A percentile compares a stretch with the other conserved stretches of the same genome.
Conservation (phyloP, 2,113 vertebrate genomes). For the Mystacornis crossleyi region DNA sequence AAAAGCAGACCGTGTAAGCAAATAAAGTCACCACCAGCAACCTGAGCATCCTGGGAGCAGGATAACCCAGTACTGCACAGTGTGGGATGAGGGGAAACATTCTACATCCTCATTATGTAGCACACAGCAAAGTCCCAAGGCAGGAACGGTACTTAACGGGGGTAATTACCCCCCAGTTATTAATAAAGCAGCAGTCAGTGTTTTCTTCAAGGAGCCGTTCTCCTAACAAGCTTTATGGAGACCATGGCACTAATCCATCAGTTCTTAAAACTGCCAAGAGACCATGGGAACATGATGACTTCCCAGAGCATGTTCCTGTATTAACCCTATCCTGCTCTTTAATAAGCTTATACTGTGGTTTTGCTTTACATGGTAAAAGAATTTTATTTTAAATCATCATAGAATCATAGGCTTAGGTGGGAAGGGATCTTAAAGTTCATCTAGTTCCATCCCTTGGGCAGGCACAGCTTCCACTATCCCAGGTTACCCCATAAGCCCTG, state of each 20-base stretch:
- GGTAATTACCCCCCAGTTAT: neutral
- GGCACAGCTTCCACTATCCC: neutral
- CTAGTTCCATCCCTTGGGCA: neutral
- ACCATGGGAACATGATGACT: neutral
- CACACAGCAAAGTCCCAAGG: accelerated
- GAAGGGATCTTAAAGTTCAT: neutral
- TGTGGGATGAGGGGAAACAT: neutral
- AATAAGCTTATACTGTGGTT: neutral
- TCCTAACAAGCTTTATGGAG: neutral
- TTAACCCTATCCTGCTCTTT: neutral
- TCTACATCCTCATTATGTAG: accelerated
- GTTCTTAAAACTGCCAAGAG: neutral
- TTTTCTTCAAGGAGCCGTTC: neutral
- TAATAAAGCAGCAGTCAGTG: neutral
- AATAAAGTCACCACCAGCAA: neutral
- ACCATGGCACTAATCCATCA: neutral
- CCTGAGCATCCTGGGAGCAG: neutral
- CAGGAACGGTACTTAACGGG: accelerated
- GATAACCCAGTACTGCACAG: neutral
- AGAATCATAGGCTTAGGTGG: neutral
- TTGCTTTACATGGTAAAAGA: neutral
- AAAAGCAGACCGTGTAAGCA: neutral
- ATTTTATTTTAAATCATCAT: neutral
- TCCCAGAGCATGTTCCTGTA: neutral
- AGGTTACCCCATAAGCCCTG: accelerated